Percentiles rank a stretch among this genome's conserved stretches.
phyloP scores from a whole-genome alignment of 2,797 vertebrate species.

The Glyptemys insculpta region DNA sequence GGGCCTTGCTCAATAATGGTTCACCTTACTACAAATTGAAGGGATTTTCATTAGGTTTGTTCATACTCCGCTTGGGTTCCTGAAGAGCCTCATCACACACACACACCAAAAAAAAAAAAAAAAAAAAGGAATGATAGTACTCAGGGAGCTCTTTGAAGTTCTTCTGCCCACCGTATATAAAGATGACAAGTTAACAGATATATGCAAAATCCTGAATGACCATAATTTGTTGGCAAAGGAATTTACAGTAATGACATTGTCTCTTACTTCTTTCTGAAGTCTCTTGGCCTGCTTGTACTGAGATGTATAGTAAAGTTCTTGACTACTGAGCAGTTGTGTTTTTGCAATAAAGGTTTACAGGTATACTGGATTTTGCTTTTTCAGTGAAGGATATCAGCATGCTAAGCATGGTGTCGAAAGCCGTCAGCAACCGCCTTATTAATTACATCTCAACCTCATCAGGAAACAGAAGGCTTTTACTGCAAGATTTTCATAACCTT shows the following conservation, averaged over 20 bases:
- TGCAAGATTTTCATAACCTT: conserved; percentile 82
- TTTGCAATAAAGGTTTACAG: neutral
- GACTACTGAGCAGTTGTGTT: neutral
- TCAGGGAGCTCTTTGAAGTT: neutral
- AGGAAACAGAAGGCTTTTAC: conserved; percentile 86
- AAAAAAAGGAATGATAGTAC: too few species aligned
- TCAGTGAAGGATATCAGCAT: conserved; percentile 90
- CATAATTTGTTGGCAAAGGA: neutral
- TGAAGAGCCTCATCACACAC: neutral
- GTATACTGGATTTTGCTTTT: conserved; percentile 57
- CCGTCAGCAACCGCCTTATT: conserved; percentile 79
- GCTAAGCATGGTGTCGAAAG: conserved; percentile 92
- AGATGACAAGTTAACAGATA: neutral
- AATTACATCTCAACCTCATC: conserved; percentile 85
- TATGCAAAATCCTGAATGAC: neutral
- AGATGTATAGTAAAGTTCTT: neutral
- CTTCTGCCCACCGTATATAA: neutral
- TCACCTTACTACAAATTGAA: neutral
- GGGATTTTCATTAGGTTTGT: neutral
- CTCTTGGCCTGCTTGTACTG: neutral
- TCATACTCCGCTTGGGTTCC: neutral
- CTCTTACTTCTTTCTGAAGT: neutral
- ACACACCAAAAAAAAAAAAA: neutral
- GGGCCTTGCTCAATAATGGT: neutral
- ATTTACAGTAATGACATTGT: neutral